Base-by-base conservation (phyloP, 2,888 invertebrate genomes). In the Dusona sp. region DNA sequence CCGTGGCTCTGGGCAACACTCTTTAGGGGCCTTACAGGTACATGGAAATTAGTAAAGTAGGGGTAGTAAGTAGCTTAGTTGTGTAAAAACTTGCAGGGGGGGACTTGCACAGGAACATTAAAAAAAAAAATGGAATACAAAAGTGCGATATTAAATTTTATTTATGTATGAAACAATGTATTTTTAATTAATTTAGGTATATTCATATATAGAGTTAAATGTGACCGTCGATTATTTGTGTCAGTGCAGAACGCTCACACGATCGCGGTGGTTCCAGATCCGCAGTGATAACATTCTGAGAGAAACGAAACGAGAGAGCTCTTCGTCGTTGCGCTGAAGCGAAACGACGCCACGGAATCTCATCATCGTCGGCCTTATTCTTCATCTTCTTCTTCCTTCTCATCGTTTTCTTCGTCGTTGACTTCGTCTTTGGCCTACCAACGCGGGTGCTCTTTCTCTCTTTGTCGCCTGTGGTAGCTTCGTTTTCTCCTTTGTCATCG, bases 271-370 rank as follows among this genome's bases (percentile, higher is more conserved):
- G 22, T 78, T 68, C 54, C 54, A 54, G 79, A 79, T 79, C 70
- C 75, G 42, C 73, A 11, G 70, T 25, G 70, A 79, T 70, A 70
- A 79, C 33, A 54, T 25, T 36, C 68, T 22, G 25, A 65, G 45
- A 57, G 45, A 61, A 68, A 45, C 16, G 80, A 85, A 83, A 82
- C 80, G 84, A 77, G 75, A 77, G 75, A 85, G 79, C 74, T 42
- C 36, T 42, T 64, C 38, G 68, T 78, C 74, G 79, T 83, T 48
- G 75, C 78, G 86, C 70, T 38, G 57, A 70, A 86, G 85, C 81
- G 79, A 80, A 85, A 87, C 83, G 88, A 84, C 84, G 84, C 84
- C 80, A 65, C 83, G 89, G 87, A 89, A 88, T 88, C 89, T 88
- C 87, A 87, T 88, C 88, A 87, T 88, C 70, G 57, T 68, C 84